Evolutionary conservation across 2,888 invertebrate species (phyloP).

Genomic region (Hofmannophila pseudospretella): DNA sequence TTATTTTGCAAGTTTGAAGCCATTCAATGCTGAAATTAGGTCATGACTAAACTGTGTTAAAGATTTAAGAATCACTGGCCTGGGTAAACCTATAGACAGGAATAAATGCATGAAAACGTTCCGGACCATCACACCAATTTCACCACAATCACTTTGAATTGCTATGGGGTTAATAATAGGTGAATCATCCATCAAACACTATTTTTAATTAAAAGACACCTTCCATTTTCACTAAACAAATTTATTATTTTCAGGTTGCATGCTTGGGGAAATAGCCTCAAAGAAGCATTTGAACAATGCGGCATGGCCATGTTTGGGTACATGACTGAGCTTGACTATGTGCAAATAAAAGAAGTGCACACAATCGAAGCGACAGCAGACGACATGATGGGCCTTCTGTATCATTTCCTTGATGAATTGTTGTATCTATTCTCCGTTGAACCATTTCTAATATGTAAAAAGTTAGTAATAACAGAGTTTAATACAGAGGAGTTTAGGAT

Average conservation of each 20-base stretch:
- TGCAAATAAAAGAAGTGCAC: slow-evolving; percentile 87
- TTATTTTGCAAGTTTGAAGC: no score
- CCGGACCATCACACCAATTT: no score
- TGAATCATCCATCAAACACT: no score
- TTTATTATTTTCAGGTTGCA: slow-evolving; percentile 86
- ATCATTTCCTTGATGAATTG: slow-evolving; percentile 95
- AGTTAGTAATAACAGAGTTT: slow-evolving; percentile 92
- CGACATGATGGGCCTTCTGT: slow-evolving; percentile 92
- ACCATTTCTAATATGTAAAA: slow-evolving; percentile 91
- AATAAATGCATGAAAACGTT: no score
- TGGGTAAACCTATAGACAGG: no score
- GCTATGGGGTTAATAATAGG: no score
- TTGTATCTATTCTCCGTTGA: slow-evolving; percentile 95
- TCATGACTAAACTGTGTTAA: no score
- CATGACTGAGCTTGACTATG: slow-evolving; percentile 94
- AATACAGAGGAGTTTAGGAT: slow-evolving; percentile 89
- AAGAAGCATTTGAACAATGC: slow-evolving; percentile 96
- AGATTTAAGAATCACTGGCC: no score
- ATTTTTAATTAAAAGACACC: no score
- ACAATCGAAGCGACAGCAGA: slow-evolving; percentile 93
- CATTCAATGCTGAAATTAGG: no score
- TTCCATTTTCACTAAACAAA: no score
- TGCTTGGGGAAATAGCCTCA: slow-evolving; percentile 92
- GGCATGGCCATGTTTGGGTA: slow-evolving; percentile 98
- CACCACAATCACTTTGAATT: no score